Percentiles rank a stretch among this genome's conserved stretches.
Conservation (phyloP, 1,140 invertebrate genomes). For the Drosophila parvula region DNA sequence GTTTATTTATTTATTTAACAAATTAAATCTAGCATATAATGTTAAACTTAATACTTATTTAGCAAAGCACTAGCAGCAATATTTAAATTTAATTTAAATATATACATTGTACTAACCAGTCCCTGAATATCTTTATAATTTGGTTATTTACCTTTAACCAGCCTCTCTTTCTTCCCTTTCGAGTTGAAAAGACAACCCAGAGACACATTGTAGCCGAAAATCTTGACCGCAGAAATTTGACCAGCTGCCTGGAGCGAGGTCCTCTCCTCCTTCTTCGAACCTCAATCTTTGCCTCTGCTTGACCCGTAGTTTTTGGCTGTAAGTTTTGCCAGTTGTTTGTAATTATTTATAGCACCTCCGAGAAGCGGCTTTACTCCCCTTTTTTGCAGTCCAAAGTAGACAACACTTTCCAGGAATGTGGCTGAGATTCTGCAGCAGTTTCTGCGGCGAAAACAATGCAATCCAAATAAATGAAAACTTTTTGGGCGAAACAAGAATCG, state of each 20-base stretch:
- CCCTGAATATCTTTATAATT: neutral
- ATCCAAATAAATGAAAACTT: conserved; percentile 6
- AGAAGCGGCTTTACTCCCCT: conserved; percentile 4
- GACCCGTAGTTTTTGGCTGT: conserved; percentile 38
- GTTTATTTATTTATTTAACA: too few relatives aligned
- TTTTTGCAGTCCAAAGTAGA: conserved; percentile 1
- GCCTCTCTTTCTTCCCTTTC: too few relatives aligned
- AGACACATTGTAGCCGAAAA: conserved; percentile 16
- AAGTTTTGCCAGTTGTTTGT: conserved; percentile 66
- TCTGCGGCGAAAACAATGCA: conserved; percentile 15
- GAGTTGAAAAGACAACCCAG: neutral
- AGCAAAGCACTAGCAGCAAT: too few relatives aligned
- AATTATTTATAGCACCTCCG: conserved; percentile 75
- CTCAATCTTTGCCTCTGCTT: conserved; percentile 4
- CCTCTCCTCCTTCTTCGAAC: neutral
- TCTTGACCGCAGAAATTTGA: conserved; percentile 25
- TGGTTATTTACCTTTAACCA: neutral
- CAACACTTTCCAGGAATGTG: conserved; percentile 11
- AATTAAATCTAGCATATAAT: too few relatives aligned
- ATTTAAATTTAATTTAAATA: neutral
- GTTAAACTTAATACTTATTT: too few relatives aligned
- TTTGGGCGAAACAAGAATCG: neutral
- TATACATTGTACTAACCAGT: neutral
- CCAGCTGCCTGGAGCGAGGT: conserved; percentile 2
- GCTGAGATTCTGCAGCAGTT: conserved; percentile 21